A percentile compares a stretch with the other conserved stretches of the same genome.
phyloP scores from a whole-genome alignment of 2,888 invertebrate genomes.

The Synergus umbraculus region DNA sequence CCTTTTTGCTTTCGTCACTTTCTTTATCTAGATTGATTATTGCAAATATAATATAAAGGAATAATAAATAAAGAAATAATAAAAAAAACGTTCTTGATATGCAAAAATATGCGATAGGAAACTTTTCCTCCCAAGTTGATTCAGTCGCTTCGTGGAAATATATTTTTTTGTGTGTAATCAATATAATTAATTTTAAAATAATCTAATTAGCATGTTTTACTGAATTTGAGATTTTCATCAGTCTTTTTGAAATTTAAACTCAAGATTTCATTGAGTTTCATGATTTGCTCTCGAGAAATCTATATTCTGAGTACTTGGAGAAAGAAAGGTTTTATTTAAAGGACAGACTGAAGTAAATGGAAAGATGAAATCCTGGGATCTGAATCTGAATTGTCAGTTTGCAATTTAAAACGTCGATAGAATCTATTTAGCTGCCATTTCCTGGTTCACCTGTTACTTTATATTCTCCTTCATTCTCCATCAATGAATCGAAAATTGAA shows the following conservation, averaged over 20 bases:
- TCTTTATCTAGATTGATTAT: background rate
- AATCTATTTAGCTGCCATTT: constrained; percentile 46
- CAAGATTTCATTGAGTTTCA: background rate
- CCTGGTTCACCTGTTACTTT: constrained; percentile 44
- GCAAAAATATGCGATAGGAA: too few relatives aligned
- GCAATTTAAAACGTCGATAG: constrained; percentile 41
- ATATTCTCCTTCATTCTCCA: background rate
- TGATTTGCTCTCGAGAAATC: background rate
- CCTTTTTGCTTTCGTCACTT: background rate
- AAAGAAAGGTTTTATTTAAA: constrained; percentile 47
- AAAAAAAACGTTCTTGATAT: too few relatives aligned
- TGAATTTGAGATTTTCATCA: background rate
- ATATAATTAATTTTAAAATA: too few relatives aligned
- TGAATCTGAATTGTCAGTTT: constrained; percentile 47
- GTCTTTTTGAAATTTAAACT: background rate
- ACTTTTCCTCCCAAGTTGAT: too few relatives aligned
- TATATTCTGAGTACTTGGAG: background rate
- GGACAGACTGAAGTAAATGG: constrained; percentile 51
- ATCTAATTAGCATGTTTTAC: too few relatives aligned
- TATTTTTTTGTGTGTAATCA: too few relatives aligned
- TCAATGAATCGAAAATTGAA: background rate
- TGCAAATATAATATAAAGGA: background rate
- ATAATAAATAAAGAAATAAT: too few relatives aligned
- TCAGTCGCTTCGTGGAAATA: too few relatives aligned
- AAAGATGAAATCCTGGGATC: constrained; percentile 47